Conservation (phyloP, 2,888 invertebrate genomes). For the Drosophila prostipennis region DNA sequence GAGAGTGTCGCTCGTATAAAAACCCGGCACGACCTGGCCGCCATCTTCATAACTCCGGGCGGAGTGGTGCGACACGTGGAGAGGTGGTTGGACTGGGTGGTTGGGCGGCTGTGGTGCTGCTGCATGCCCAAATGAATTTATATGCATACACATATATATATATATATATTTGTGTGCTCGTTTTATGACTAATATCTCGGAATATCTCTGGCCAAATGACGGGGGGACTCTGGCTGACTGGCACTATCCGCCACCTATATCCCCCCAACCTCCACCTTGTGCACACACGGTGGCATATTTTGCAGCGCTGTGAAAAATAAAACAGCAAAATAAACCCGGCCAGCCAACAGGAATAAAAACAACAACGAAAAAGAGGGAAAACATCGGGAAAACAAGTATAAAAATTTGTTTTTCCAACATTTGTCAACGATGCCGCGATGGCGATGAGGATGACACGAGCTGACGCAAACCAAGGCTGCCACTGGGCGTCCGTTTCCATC, state of each 20-base stretch:
- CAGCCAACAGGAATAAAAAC: constrained; percentile 41
- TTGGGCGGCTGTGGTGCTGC: neutral
- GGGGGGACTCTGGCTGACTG: constrained; percentile 20
- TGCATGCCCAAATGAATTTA: constrained; percentile 74
- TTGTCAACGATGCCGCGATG: constrained; percentile 70
- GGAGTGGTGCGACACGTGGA: constrained; percentile 20
- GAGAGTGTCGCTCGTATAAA: constrained; percentile 71
- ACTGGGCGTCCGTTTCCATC: constrained; percentile 31
- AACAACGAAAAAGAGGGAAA: constrained; percentile 63
- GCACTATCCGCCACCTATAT: constrained; percentile 58
- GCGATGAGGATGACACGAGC: constrained; percentile 49
- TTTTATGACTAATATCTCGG: constrained; percentile 81
- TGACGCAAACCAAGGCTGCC: constrained; percentile 41
- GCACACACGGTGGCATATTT: constrained; percentile 63
- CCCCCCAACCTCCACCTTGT: neutral
- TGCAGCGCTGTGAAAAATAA: constrained; percentile 77
- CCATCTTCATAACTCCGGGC: constrained; percentile 66
- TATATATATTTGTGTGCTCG: constrained; percentile 67
- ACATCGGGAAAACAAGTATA: constrained; percentile 68
- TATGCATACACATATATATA: constrained; percentile 44
- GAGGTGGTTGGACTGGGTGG: constrained; percentile 13
- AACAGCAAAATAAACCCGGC: constrained; percentile 72
- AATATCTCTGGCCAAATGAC: constrained; percentile 68
- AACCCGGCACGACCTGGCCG: constrained; percentile 72
- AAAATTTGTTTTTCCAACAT: constrained; percentile 81